Evolutionary conservation across 2,888 invertebrate species (phyloP).

Genomic region (Pocota personata): DNA sequence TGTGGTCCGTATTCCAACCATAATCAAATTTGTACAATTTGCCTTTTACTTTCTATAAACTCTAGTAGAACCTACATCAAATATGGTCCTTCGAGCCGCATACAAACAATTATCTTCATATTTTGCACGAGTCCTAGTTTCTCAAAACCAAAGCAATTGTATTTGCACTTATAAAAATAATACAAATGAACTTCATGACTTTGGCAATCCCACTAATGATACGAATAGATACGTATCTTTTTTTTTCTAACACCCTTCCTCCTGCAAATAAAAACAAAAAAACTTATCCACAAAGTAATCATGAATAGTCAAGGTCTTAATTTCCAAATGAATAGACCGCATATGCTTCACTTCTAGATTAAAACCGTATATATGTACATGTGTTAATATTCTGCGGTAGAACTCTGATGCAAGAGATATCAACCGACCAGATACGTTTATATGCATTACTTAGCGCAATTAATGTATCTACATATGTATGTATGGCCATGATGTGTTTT

Average conservation of each 20-base stretch:
- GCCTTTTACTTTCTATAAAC: too few relatives aligned
- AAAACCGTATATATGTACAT: slow-evolving; percentile 16
- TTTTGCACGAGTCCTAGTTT: neutral
- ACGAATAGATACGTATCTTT: slow-evolving; percentile 43
- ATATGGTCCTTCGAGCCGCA: neutral
- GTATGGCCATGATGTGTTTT: slow-evolving; percentile 14
- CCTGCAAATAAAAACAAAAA: neutral
- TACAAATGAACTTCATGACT: slow-evolving; percentile 48
- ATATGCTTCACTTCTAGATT: slow-evolving; percentile 61
- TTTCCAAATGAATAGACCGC: slow-evolving; percentile 61
- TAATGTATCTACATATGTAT: slow-evolving; percentile 46
- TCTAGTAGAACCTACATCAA: neutral
- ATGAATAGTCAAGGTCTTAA: slow-evolving; percentile 61
- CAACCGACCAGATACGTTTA: slow-evolving; percentile 56
- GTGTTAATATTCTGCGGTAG: slow-evolving; percentile 21
- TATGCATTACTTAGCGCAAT: slow-evolving; percentile 73
- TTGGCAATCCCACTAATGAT: slow-evolving; percentile 51
- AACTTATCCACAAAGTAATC: slow-evolving; percentile 16
- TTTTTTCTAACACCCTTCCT: slow-evolving; percentile 13
- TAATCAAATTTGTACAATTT: too few relatives aligned
- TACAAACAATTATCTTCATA: neutral
- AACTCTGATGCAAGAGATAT: slow-evolving; percentile 65
- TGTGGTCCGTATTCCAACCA: too few relatives aligned
- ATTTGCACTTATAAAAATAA: neutral
- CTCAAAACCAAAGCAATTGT: neutral